These are phyloP conservation scores for Pseudomyrmex pallidus DNA, from an alignment of 1,140 invertebrate genomes.

Conservation along the genomic window DNA sequence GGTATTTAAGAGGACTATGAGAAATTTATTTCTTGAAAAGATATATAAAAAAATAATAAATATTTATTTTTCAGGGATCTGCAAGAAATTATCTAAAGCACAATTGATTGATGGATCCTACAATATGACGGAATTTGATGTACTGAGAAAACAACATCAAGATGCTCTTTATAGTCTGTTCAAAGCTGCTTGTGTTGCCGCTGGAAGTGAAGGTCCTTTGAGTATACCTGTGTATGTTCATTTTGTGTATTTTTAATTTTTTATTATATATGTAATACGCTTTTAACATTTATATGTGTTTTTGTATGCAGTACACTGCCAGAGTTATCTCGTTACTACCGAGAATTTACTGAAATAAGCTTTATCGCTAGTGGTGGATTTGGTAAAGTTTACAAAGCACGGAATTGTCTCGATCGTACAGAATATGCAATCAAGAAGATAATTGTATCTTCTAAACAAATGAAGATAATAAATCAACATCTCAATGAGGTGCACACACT, in stretches of 20 bases:
- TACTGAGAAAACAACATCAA: conserved; percentile 88
- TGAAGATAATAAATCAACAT: conserved; percentile 87
- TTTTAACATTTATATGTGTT: conserved; percentile 16
- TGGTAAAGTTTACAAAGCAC: conserved; percentile 88
- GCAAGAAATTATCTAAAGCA: conserved; percentile 88
- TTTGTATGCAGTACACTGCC: conserved; percentile 53
- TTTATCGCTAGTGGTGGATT: conserved; percentile 92
- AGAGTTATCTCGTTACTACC: conserved; percentile 89
- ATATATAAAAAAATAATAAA: conserved; percentile 21
- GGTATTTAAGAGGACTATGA: conserved; percentile 67
- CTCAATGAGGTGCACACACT: conserved; percentile 92
- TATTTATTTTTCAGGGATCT: conserved; percentile 85
- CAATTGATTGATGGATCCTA: conserved; percentile 89
- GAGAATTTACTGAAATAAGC: conserved; percentile 90
- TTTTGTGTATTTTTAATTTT: conserved; percentile 4
- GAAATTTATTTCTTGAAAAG: not conserved
- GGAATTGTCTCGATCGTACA: conserved; percentile 90
- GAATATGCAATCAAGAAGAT: conserved; percentile 95
- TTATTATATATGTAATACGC: not conserved
- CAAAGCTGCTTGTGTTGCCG: conserved; percentile 82
- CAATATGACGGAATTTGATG: conserved; percentile 88
- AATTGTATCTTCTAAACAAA: conserved; percentile 87
- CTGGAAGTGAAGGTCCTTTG: conserved; percentile 81
- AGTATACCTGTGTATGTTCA: conserved; percentile 69
- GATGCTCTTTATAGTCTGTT: conserved; percentile 87